Percentiles rank a stretch among this genome's conserved stretches.
Evolutionary conservation across 2,888 invertebrate species (phyloP).

Genomic region (Gastrophysa polygoni): DNA sequence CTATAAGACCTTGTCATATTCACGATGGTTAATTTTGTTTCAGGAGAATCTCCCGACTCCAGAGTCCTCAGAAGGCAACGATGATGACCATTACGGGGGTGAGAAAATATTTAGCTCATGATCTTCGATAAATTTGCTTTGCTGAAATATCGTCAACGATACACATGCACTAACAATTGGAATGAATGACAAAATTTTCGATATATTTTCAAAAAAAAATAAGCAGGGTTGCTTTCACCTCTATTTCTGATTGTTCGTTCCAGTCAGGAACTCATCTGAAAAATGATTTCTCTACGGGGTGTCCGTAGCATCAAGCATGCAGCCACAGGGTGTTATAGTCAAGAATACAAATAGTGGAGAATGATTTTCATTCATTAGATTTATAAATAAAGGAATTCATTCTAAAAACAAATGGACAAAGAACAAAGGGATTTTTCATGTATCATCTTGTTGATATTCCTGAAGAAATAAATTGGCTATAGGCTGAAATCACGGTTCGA

Average conservation of each 20-base stretch:
- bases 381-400: too few species aligned
- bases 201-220: slow-evolving; percentile 21
- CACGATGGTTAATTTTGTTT: background rate
- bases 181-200: slow-evolving; percentile 27
- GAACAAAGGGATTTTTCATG: too few species aligned
- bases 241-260: too few species aligned
- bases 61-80: slow-evolving; percentile 71
- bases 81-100: slow-evolving; percentile 76
- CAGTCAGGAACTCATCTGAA: background rate
- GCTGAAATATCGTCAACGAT: background rate
- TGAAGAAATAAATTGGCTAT: too few species aligned
- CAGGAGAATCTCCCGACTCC: slow-evolving; percentile 64
- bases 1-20: too few species aligned
- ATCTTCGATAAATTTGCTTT: background rate
- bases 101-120: slow-evolving; percentile 52
- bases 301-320: too few species aligned
- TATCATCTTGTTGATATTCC: too few species aligned
- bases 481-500: too few species aligned
- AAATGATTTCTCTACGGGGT: background rate
- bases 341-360: too few species aligned
- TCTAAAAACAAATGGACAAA: too few species aligned
- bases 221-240: slow-evolving; percentile 47
- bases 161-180: slow-evolving; percentile 4
- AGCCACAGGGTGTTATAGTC: too few species aligned
- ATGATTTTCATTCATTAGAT: too few species aligned